A percentile compares a stretch with the other conserved stretches of the same genome.
Conservation (phyloP, 2,888 invertebrate species). For the Conchocele bisecta region DNA sequence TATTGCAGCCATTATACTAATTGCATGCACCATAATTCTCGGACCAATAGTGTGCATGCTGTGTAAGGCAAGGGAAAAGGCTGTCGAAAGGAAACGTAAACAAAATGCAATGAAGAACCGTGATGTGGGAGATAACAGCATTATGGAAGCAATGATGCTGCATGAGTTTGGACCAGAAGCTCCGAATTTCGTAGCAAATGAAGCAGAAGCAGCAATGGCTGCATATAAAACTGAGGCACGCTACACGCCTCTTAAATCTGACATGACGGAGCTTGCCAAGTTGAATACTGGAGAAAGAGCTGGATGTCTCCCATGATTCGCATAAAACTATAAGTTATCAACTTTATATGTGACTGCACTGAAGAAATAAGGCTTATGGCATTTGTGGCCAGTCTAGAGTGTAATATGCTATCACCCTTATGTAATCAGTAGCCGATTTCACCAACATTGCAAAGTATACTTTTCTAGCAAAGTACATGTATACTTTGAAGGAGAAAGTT, state of each 20-base stretch:
- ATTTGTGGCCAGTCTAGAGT: no score
- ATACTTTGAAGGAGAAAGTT: no score
- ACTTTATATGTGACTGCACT: no score
- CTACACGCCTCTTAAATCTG: background rate
- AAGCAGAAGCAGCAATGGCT: conserved; percentile 13
- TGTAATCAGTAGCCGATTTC: no score
- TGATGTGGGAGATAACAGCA: conserved; percentile 51
- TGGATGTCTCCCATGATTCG: conserved; percentile 2
- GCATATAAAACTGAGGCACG: background rate
- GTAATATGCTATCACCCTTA: no score
- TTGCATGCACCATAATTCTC: conserved; percentile 70
- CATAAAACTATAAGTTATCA: no score
- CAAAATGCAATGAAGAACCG: conserved; percentile 49
- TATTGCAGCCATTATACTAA: conserved; percentile 67
- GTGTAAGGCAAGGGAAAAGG: conserved; percentile 66
- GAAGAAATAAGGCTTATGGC: no score
- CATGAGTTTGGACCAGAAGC: conserved; percentile 68
- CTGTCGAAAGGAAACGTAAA: conserved; percentile 58
- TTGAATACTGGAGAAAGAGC: background rate
- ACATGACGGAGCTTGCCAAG: background rate
- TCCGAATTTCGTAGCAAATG: conserved; percentile 27
- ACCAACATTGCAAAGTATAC: no score
- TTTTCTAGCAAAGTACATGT: no score
- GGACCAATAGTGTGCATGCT: conserved; percentile 72
- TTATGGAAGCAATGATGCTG: conserved; percentile 74